Evolutionary conservation across 2,888 invertebrate genomes (phyloP).

Genomic region (Hypomecis atomaria): DNA sequence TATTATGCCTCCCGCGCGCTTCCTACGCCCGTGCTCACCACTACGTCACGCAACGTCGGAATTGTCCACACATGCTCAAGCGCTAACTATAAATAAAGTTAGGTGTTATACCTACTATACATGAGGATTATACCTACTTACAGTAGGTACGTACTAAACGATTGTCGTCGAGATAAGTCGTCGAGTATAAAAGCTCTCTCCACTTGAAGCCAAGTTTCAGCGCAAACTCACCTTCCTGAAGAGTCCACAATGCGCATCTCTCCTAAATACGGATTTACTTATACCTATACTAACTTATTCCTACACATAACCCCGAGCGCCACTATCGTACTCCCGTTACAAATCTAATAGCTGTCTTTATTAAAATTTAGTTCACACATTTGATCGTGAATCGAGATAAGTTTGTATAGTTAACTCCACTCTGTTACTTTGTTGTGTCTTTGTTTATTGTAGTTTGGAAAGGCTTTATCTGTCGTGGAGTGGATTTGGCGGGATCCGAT

Average conservation of each 20-base stretch:
- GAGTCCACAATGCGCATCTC: constrained; percentile 64
- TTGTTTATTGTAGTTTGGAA: constrained; percentile 30
- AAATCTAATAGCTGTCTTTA: background rate
- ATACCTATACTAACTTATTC: constrained; percentile 1
- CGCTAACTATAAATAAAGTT: too few species aligned
- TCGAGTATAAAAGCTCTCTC: constrained; percentile 52
- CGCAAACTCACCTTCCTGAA: constrained; percentile 64
- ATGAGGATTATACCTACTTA: too few species aligned
- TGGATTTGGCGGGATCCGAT: constrained; percentile 9
- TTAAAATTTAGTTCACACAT: background rate
- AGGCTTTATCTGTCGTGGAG: constrained; percentile 11
- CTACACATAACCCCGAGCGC: background rate
- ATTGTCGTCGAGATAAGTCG: constrained; percentile 38
- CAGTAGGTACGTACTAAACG: too few species aligned
- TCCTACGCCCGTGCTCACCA: too few species aligned
- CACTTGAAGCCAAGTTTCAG: constrained; percentile 49
- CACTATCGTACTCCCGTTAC: background rate
- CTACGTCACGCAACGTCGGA: too few species aligned
- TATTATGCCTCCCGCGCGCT: too few species aligned
- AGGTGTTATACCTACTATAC: too few species aligned
- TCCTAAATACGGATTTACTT: constrained; percentile 79
- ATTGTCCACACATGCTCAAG: too few species aligned
- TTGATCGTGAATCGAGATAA: background rate
- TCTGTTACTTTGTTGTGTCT: constrained; percentile 44
- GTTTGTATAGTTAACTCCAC: constrained; percentile 42